Evolutionary conservation across 2,888 invertebrate genomes (phyloP).

Genomic region (Rosalia funebris): DNA sequence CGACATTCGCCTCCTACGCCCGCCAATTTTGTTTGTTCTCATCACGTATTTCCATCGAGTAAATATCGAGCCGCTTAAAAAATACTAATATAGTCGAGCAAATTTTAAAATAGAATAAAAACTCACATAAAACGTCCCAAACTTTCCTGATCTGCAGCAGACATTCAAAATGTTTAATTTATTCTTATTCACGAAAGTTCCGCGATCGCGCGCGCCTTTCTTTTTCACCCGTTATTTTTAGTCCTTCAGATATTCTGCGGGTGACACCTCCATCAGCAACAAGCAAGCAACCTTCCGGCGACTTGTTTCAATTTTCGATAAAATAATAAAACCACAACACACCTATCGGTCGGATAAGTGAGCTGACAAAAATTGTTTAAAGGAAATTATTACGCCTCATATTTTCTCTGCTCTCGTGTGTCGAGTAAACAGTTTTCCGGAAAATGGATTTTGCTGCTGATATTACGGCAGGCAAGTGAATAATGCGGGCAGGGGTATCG

Average conservation of each 20-base stretch:
- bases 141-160: slow-evolving; percentile 2
- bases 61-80: slow-evolving; percentile 14
- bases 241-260: slow-evolving; percentile 14
- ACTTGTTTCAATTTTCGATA: slow-evolving; percentile 21
- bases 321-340: slow-evolving; percentile 8
- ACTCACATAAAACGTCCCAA: slow-evolving; percentile 4
- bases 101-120: slow-evolving; percentile 4
- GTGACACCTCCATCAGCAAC: slow-evolving; percentile 21
- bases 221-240: background rate
- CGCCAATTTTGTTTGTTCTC: slow-evolving; percentile 5
- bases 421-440: slow-evolving; percentile 7
- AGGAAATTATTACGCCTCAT: slow-evolving; percentile 11
- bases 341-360: slow-evolving; percentile 7
- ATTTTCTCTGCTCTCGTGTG: slow-evolving; percentile 4
- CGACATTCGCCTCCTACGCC: too few species aligned
- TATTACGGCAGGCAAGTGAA: background rate
- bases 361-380: slow-evolving; percentile 10
- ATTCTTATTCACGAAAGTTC: too few species aligned
- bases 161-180: slow-evolving; percentile 11
- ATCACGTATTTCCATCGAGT: slow-evolving; percentile 7
- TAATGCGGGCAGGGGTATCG: background rate
- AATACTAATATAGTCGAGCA: slow-evolving; percentile 2
- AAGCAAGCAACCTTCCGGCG: background rate
- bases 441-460: background rate
- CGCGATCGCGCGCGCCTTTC: background rate